A percentile compares a stretch with the other conserved stretches of the same genome.
phyloP scores from a whole-genome alignment of 2,888 invertebrate genomes.

The Lasioglossum leucozonium region DNA sequence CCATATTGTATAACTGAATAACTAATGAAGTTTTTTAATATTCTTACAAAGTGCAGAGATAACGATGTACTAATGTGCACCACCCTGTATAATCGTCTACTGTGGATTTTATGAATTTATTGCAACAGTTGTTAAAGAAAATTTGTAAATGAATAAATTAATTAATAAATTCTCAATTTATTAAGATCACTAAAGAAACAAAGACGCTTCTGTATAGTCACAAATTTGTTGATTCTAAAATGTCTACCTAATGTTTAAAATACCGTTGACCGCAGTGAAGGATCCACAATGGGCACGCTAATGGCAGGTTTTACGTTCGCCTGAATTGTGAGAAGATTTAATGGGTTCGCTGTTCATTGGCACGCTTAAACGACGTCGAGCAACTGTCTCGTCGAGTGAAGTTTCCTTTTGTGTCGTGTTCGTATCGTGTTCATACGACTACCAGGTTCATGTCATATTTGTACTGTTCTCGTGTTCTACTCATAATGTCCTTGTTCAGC shows the following conservation, averaged over 20 bases:
- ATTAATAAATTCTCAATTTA: neutral
- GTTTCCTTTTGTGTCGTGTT: neutral
- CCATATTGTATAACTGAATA: too few species aligned
- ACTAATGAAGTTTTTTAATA: too few species aligned
- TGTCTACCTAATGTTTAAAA: neutral
- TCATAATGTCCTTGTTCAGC: conserved; percentile 8
- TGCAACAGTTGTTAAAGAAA: too few species aligned
- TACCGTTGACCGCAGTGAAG: neutral
- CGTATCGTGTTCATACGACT: conserved; percentile 4
- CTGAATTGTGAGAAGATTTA: neutral
- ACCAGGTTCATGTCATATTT: conserved; percentile 10
- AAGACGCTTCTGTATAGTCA: neutral
- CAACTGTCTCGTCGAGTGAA: neutral
- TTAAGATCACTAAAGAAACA: neutral
- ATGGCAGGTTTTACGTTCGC: neutral
- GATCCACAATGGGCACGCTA: neutral
- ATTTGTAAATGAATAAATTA: too few species aligned
- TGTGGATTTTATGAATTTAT: neutral
- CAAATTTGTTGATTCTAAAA: neutral
- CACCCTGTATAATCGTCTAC: neutral
- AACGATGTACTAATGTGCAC: too few species aligned
- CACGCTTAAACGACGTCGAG: conserved; percentile 7
- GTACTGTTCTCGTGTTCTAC: conserved; percentile 5
- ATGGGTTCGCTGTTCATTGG: neutral
- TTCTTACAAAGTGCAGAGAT: too few species aligned